Conservation (phyloP, 1,140 invertebrate genomes). For the Hyles euphorbiae region DNA sequence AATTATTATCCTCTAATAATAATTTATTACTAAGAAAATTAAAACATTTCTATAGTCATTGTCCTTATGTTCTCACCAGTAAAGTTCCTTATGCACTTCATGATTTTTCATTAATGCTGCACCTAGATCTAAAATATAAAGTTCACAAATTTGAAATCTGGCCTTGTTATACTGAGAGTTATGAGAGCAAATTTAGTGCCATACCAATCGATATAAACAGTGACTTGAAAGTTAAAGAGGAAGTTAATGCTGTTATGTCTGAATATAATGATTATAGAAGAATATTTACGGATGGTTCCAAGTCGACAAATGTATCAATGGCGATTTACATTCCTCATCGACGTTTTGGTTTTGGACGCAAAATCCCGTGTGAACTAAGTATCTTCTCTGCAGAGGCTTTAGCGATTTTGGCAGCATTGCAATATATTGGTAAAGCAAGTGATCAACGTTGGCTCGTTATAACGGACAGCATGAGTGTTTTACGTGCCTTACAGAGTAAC, state of each 20-base stretch:
- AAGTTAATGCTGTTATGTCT: background rate
- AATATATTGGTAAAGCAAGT: background rate
- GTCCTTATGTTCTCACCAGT: background rate
- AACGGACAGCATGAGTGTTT: conserved; percentile 3
- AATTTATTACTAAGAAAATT: background rate
- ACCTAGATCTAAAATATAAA: background rate
- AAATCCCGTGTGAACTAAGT: background rate
- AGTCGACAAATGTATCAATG: background rate
- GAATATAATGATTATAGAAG: background rate
- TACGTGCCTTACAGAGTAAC: background rate
- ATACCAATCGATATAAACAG: background rate
- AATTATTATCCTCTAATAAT: background rate
- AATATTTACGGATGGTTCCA: background rate
- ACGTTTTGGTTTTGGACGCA: background rate
- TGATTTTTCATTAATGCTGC: background rate
- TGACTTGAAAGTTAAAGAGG: background rate
- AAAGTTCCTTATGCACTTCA: background rate
- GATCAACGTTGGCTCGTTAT: background rate
- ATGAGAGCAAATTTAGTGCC: background rate
- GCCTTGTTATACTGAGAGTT: background rate
- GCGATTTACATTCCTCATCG: background rate
- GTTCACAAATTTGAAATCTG: background rate
- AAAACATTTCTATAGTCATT: background rate
- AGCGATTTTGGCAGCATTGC: background rate
- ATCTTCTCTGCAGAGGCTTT: background rate